Evolutionary conservation across 2,797 vertebrate genomes (phyloP).

Genomic region (Gouania willdenowi): DNA sequence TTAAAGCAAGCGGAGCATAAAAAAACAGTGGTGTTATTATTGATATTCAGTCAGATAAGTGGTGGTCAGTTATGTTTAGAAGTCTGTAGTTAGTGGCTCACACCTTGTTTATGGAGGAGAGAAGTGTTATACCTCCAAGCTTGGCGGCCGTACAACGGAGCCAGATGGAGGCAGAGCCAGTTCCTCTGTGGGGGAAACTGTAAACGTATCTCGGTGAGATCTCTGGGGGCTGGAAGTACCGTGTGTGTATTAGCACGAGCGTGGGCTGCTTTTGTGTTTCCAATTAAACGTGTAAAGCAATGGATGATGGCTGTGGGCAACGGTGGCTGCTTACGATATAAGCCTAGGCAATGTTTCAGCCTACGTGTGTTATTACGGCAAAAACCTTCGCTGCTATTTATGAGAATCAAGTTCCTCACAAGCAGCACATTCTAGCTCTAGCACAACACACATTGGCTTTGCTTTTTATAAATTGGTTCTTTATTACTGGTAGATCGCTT

Average conservation of each 20-base stretch:
- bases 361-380: constrained; percentile 25
- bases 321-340: constrained; percentile 15
- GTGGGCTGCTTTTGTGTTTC: constrained; percentile 60
- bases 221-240: constrained; percentile 33
- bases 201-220: constrained; percentile 48
- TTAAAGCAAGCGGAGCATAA: constrained; percentile 19
- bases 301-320: constrained; percentile 49
- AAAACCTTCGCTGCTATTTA: constrained; percentile 35
- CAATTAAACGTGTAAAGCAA: constrained; percentile 68
- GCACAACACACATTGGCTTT: too few relatives aligned
- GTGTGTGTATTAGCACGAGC: constrained; percentile 48
- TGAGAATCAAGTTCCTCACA: constrained; percentile 28
- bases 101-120: constrained; percentile 45
- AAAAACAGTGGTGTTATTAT: constrained; percentile 29
- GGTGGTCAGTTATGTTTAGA: constrained; percentile 35
- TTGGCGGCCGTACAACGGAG: not conserved
- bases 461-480: too few relatives aligned
- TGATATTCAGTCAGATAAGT: constrained; percentile 49
- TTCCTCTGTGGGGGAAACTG: constrained; percentile 16
- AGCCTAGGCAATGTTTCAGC: constrained; percentile 14
- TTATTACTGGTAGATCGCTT: too few relatives aligned
- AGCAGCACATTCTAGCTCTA: constrained; percentile 23
- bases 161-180: constrained; percentile 13
- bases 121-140: constrained; percentile 10
- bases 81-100: constrained; percentile 16